Evolutionary conservation across 2,888 invertebrate species (phyloP).

Genomic region (Conchocele bisecta): DNA sequence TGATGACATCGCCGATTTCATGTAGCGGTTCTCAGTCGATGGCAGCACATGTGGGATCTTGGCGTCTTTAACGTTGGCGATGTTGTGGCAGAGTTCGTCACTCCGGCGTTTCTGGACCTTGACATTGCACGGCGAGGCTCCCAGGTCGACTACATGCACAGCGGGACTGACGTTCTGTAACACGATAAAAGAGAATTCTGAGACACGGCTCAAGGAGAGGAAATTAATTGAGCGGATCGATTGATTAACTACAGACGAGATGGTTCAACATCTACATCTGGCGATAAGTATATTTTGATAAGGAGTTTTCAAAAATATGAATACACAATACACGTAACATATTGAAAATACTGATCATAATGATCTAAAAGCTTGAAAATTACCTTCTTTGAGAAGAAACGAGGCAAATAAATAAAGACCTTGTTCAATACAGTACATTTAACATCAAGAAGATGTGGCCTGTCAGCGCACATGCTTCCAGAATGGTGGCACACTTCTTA

Average conservation of each 20-base stretch:
- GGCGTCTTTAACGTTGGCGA: constrained; percentile 40
- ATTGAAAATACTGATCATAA: no score
- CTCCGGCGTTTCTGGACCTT: constrained; percentile 54
- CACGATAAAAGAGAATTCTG: constrained; percentile 8
- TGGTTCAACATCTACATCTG: neutral
- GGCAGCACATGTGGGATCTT: constrained; percentile 55
- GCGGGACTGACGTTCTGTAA: constrained; percentile 67
- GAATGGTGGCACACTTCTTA: no score
- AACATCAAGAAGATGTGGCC: no score
- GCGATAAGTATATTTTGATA: neutral
- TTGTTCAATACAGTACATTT: no score
- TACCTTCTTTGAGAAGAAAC: no score
- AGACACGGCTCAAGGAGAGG: no score
- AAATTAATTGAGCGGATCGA: neutral
- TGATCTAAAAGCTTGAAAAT: no score
- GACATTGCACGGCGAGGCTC: constrained; percentile 55
- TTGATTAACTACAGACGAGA: neutral
- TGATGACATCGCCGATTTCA: constrained; percentile 41
- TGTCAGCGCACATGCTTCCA: no score
- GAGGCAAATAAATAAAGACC: no score
- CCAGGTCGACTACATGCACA: constrained; percentile 69
- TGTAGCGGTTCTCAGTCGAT: constrained; percentile 58
- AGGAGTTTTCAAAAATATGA: neutral
- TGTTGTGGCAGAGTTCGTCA: constrained; percentile 55
- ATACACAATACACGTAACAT: no score